These are phyloP conservation scores for Petaurus breviceps DNA, from an alignment of 2,113 vertebrate species.

Conservation along the genomic window DNA sequence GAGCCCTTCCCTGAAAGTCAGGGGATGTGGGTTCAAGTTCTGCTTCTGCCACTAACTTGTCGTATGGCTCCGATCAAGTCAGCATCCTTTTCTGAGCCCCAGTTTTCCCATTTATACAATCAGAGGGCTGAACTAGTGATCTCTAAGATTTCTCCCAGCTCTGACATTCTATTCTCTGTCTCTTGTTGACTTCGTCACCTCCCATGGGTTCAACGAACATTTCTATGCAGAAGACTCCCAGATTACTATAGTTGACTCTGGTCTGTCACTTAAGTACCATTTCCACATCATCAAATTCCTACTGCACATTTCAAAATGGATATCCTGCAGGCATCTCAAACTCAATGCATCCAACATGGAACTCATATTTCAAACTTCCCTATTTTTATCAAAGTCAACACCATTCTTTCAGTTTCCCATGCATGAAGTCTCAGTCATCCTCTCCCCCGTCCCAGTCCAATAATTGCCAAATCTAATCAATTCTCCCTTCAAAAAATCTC, in stretches of 20 bases:
- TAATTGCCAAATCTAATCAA: neutral
- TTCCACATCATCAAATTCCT: neutral
- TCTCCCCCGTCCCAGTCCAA: too few relatives aligned
- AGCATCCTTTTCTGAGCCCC: conserved; percentile 24
- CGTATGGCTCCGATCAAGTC: conserved; percentile 54
- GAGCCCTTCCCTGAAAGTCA: neutral
- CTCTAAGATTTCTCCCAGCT: neutral
- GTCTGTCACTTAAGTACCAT: neutral
- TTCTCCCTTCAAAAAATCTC: neutral
- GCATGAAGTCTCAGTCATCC: neutral
- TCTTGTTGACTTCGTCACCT: neutral
- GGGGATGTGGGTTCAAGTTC: neutral
- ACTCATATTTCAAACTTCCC: neutral
- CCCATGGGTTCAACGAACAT: neutral
- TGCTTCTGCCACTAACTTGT: neutral
- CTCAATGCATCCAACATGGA: neutral
- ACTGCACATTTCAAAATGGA: neutral
- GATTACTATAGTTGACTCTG: neutral
- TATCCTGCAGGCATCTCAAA: neutral
- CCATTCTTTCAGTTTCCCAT: neutral
- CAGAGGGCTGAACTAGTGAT: neutral
- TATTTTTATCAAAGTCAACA: neutral
- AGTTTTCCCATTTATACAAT: neutral
- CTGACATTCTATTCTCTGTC: neutral
- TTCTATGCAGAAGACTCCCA: neutral